Base-by-base conservation (phyloP, 2,113 vertebrate species). In the Ranitomeya variabilis region DNA sequence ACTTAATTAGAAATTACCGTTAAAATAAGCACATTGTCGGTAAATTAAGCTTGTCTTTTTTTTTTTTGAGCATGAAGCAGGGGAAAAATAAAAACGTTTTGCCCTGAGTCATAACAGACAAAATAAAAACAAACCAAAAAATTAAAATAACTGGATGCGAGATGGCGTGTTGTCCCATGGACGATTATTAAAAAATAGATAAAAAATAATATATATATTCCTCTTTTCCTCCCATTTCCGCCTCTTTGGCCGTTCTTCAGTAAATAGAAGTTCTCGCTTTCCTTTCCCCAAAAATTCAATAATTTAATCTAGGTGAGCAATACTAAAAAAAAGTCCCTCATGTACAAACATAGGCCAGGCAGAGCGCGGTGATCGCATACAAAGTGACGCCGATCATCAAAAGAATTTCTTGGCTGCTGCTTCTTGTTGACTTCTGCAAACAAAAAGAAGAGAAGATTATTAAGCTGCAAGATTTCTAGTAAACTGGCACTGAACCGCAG, bases 321-420 rank as follows among this genome's bases (percentile, higher is more conserved):
- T 91, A 94, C 92, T 94, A 31, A 31, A 31, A 91, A 92, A 52
- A 87, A 93, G 92, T 94, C 93, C 93, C 92, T 95, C 93, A 91
- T 95, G 93, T 94, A 94, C 93, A 95, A 74, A 93, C 89, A 87
- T 76, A 88, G 81, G 90, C 91, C 91, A 88, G 91, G 92, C 89
- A 90, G 90, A 93, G 37, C 91, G 91, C 86, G 92, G 91, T 86
- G 89, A 86, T 92, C 69, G 83, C 45, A 92, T 73, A 90, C 86
- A 92, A 45, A 91, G 91, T 92, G 92, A 89, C 79, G 85, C 5
- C 8, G 87, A 89, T 92, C 93, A 95, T 99, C 98, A 99, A 97
- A 99, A 99, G 96, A 99, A 99, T 92, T 99, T 99, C 94, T 99
- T 99, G 71, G 98, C 98, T 78, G 98, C 98, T 92, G 98, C 98